Conservation (phyloP, 2,113 vertebrate species). For the Ochotona princeps region DNA sequence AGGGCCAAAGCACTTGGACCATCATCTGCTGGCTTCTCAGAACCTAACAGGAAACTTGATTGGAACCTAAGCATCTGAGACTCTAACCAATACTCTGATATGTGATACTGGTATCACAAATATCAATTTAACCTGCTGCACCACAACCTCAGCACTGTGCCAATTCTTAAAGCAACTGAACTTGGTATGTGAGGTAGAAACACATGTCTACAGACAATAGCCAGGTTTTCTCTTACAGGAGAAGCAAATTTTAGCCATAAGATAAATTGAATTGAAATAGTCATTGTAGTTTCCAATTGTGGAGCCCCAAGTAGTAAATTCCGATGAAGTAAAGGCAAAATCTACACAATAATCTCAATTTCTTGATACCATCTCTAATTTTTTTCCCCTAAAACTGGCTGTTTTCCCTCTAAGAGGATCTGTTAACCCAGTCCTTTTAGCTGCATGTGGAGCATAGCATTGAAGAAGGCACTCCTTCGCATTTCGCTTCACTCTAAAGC, state of each 20-base stretch:
- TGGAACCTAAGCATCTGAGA: too few relatives aligned
- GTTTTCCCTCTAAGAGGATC: not conserved
- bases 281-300: not conserved
- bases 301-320: not conserved
- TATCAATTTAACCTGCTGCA: too few relatives aligned
- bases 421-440: not conserved
- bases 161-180: constrained; percentile 40
- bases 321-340: not conserved
- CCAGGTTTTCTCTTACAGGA: not conserved
- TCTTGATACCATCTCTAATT: not conserved
- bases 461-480: not conserved
- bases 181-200: constrained; percentile 3
- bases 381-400: not conserved
- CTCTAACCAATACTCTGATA: too few relatives aligned
- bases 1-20: too few relatives aligned
- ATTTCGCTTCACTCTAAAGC: constrained; percentile 16
- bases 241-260: not conserved
- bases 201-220: not conserved
- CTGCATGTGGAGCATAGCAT: not conserved
- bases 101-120: too few relatives aligned
- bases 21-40: too few relatives aligned
- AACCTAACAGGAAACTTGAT: too few relatives aligned
- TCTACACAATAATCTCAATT: not conserved
- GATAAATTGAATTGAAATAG: constrained; percentile 24
- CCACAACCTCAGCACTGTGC: not conserved